Evolutionary conservation across 2,113 vertebrate species (phyloP).

Genomic region (Varanus salvator): DNA sequence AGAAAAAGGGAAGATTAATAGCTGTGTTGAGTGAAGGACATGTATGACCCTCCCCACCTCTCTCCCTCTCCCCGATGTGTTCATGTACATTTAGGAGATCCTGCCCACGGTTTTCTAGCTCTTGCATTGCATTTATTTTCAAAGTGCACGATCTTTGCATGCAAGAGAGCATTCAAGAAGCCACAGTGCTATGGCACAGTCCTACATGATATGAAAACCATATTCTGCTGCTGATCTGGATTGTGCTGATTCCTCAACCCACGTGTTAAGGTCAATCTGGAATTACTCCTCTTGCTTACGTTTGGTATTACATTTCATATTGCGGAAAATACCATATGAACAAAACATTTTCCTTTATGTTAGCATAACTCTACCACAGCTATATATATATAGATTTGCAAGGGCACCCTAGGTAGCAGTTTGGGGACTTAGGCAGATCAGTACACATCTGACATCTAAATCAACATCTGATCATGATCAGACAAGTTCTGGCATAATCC

Average conservation of each 20-base stretch:
- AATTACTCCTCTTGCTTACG: background rate
- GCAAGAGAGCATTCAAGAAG: background rate
- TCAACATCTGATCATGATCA: conserved; percentile 46
- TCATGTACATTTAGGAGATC: background rate
- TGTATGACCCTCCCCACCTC: background rate
- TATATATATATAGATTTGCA: background rate
- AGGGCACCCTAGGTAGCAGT: conserved; percentile 29
- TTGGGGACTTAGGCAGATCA: conserved; percentile 10
- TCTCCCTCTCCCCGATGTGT: background rate
- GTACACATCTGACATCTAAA: background rate
- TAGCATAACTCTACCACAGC: background rate
- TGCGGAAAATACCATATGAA: background rate
- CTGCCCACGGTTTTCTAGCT: background rate
- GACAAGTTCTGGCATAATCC: conserved; percentile 64
- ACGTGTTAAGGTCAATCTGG: background rate
- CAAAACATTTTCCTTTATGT: background rate
- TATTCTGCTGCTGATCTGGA: background rate
- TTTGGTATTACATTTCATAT: background rate
- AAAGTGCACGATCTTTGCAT: no score
- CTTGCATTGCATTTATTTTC: background rate
- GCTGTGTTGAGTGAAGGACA: background rate
- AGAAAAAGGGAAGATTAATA: background rate
- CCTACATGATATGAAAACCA: background rate
- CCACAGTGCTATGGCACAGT: background rate
- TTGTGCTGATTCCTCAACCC: background rate